Base-by-base conservation (phyloP, 2,797 vertebrate genomes). In the Amphiprion clarkii region DNA sequence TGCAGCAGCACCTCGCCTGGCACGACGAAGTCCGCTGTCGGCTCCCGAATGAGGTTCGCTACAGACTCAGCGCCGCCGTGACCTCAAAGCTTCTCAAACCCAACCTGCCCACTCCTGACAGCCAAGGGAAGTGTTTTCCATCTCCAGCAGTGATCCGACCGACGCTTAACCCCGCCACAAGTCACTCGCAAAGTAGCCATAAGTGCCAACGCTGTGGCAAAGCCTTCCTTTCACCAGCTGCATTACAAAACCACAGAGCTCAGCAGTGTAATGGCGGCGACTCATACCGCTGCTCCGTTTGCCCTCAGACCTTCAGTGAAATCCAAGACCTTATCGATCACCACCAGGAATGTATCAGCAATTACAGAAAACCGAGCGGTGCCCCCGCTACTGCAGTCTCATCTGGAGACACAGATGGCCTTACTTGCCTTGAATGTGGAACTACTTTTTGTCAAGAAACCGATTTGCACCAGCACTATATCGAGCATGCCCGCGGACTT, bases 1-100 rank as follows among this genome's bases (percentile, higher is more conserved):
- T 96, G 44, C 94, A 94, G 76, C 95, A 95, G 63, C 95, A 96
- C 79, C 93, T 96, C 3, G 58, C 84, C 51, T 96, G 95, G 95
- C 95, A 96, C 11, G 95, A 96, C 6, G 91, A 95, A 79, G 92
- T 95, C 21, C 95, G 95, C 14, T 88, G 87, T 7, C 94, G 95
- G 16, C 92, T 96, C 49, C 95, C 95, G 0, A 94, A 92, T 2
- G 95, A 95, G 75, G 90, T 96, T 23, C 94, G 95, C 23, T 94
- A 94, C 42, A 87, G 94, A 65, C 94, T 96, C 57, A 88, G 90
- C 11, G 74, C 94, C 4, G 89, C 93, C 6, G 27, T 87, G 57
- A 70, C 78, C 51, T 49, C 89, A 1, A 89, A 82, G 56, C 74
- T 87, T 61, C 52, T 66, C 5, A 89, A 89, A 69, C 42, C 74